Percentiles rank a stretch among this genome's conserved stretches.
phyloP scores from a whole-genome alignment of 1,140 invertebrate genomes.

The Drosophila parabipectinata region DNA sequence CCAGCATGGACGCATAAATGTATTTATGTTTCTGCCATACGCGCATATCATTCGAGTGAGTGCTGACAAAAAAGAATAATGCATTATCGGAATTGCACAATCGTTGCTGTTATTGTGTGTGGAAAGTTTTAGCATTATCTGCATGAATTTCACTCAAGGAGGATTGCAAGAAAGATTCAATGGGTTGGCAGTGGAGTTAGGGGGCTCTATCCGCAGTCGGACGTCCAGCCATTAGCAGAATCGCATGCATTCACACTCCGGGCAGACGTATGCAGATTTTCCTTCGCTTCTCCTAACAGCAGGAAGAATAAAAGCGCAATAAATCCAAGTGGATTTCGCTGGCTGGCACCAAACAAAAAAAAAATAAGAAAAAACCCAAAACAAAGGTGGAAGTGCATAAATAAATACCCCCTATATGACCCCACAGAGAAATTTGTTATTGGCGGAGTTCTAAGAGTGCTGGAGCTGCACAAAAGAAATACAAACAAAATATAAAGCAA shows the following conservation, averaged over 20 bases:
- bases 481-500: slow-evolving; percentile 68
- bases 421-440: slow-evolving; percentile 28
- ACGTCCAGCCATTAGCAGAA: slow-evolving; percentile 49
- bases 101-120: slow-evolving; percentile 69
- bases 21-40: slow-evolving; percentile 26
- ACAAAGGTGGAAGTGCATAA: slow-evolving; percentile 47
- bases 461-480: slow-evolving; percentile 63
- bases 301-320: slow-evolving; percentile 73
- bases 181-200: neutral
- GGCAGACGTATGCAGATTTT: slow-evolving; percentile 63
- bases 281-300: slow-evolving; percentile 16
- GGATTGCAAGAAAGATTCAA: slow-evolving; percentile 6
- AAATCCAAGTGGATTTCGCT: slow-evolving; percentile 63
- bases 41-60: slow-evolving; percentile 28
- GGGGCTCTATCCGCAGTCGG: neutral
- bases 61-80: slow-evolving; percentile 51
- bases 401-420: slow-evolving; percentile 36
- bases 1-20: neutral
- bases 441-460: slow-evolving; percentile 48
- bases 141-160: slow-evolving; percentile 44
- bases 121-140: slow-evolving; percentile 68
- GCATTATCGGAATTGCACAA: slow-evolving; percentile 79
- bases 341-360: slow-evolving; percentile 14
- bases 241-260: slow-evolving; percentile 31
- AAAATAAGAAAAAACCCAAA: slow-evolving; percentile 3